Evolutionary conservation across 1,140 invertebrate species (phyloP).

Genomic region (Ruditapes philippinarum): DNA sequence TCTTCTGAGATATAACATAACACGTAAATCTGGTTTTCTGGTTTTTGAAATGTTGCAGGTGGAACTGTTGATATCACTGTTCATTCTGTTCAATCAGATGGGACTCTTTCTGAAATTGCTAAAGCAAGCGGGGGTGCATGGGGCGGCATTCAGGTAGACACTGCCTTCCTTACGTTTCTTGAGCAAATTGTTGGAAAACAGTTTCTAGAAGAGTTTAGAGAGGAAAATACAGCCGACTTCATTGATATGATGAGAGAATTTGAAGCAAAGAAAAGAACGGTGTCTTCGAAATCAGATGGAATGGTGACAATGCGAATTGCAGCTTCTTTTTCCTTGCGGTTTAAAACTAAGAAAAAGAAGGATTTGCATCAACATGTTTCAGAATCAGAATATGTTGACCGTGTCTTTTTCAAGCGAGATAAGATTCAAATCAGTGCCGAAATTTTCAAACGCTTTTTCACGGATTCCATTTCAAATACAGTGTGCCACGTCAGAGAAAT

Average conservation of each 20-base stretch:
- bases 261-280: constrained; percentile 34
- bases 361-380: not conserved
- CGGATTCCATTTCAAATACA: not conserved
- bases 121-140: constrained; percentile 48
- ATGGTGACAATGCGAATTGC: constrained; percentile 39
- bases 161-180: not conserved
- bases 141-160: constrained; percentile 30
- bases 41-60: constrained; percentile 1
- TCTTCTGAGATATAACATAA: too few species aligned
- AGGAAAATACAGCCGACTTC: constrained; percentile 3
- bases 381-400: not conserved
- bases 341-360: not conserved
- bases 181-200: not conserved
- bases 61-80: constrained; percentile 47
- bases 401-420: not conserved
- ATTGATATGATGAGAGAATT: constrained; percentile 50
- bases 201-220: not conserved
- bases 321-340: not conserved
- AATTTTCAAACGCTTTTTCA: constrained; percentile 6
- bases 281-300: not conserved
- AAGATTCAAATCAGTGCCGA: constrained; percentile 10
- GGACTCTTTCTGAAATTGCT: constrained; percentile 1
- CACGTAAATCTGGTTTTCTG: too few species aligned
- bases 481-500: not conserved
- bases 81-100: not conserved